Evolutionary conservation across 1,140 invertebrate species (phyloP).

Genomic region (Eupristina koningsbergeri): DNA sequence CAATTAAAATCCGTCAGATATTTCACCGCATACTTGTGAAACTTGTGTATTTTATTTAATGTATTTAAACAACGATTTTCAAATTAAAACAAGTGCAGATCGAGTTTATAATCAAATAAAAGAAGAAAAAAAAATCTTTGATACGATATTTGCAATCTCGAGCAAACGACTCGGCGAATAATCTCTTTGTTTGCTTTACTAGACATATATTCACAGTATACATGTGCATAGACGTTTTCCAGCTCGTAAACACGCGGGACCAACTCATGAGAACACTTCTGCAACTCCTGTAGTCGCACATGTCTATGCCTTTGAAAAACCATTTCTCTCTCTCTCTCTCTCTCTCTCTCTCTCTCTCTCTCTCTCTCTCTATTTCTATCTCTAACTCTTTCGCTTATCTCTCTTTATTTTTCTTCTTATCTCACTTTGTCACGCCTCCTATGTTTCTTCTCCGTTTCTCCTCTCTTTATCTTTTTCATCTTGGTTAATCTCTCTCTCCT

Average conservation of each 20-base stretch:
- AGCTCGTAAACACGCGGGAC: slow-evolving; percentile 38
- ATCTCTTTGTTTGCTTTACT: neutral
- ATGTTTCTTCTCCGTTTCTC: too few relatives aligned
- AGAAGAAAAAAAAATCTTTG: neutral
- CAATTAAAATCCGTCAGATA: neutral
- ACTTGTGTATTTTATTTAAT: neutral
- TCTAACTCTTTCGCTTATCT: too few relatives aligned
- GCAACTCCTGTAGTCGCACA: neutral
- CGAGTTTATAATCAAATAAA: neutral
- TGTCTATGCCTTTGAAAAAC: too few relatives aligned
- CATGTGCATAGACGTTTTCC: slow-evolving; percentile 29
- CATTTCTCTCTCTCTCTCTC: neutral
- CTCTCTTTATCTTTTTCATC: neutral
- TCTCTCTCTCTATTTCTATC: too few relatives aligned
- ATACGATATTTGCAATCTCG: slow-evolving; percentile 1
- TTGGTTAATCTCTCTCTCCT: neutral
- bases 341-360: neutral
- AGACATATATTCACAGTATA: neutral
- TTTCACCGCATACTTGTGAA: neutral
- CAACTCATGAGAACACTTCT: slow-evolving; percentile 7
- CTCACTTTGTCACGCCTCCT: neutral
- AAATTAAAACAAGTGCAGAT: neutral
- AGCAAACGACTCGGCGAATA: neutral
- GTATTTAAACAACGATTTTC: neutral
- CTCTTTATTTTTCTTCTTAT: neutral